Percentiles rank a stretch among this genome's conserved stretches.
These are phyloP conservation scores for Orientallactaga sibirica DNA, from an alignment of 2,797 vertebrate species.

Conservation along the genomic window DNA sequence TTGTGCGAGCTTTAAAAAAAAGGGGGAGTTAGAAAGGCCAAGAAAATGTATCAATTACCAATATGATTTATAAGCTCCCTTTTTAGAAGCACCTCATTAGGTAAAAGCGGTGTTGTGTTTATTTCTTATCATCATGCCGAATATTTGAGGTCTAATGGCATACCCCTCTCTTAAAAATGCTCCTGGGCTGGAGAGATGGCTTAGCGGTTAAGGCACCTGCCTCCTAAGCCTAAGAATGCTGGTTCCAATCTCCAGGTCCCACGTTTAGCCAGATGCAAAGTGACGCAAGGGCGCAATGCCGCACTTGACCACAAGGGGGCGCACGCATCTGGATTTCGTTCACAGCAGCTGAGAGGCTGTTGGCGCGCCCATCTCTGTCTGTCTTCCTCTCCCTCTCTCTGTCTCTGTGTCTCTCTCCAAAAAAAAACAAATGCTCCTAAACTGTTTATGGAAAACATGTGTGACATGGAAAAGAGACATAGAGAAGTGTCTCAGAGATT, in stretches of 20 bases:
- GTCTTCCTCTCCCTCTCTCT: too few species aligned
- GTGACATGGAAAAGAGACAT: neutral
- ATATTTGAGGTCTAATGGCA: neutral
- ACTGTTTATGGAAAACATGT: neutral
- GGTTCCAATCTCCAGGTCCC: too few species aligned
- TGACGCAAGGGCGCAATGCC: too few species aligned
- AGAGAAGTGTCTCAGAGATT: neutral
- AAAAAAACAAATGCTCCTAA: neutral
- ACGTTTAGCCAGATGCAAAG: too few species aligned
- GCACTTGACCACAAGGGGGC: too few species aligned
- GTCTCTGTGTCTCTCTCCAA: too few species aligned
- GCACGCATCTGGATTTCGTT: too few species aligned
- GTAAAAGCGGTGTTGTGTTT: neutral
- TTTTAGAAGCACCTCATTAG: neutral
- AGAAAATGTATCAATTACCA: neutral
- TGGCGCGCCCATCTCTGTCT: too few species aligned
- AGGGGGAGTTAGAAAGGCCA: rapidly evolving
- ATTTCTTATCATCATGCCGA: neutral
- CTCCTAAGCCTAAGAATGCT: too few species aligned
- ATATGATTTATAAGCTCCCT: neutral
- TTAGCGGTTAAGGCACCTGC: too few species aligned
- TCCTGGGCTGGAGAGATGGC: neutral
- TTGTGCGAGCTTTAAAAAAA: conserved; percentile 8
- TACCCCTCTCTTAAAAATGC: neutral
- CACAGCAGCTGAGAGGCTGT: too few species aligned